Base-by-base conservation (phyloP, 2,797 vertebrate genomes). In the Bucorvus abyssinicus region DNA sequence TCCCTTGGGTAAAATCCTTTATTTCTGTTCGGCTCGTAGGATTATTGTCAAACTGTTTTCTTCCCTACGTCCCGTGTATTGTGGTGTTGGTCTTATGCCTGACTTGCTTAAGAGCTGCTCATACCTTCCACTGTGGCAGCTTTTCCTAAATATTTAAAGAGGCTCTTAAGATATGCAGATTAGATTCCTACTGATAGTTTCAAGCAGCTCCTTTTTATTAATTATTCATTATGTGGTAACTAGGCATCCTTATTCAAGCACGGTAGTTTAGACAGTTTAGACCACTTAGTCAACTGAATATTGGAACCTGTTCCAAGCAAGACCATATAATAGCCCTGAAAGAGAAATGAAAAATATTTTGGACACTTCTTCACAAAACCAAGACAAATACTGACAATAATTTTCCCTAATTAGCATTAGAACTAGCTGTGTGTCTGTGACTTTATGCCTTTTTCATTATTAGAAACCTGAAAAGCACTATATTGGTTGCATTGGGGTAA, bases 61-160 rank as follows among this genome's bases (percentile, higher is more conserved):
- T 77, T 90, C 49, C 57, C 55, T 71, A 7, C n/a, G 42, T 85
- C 52, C 69, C 24, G n/a, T 65, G 34, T 67, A 10, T 52, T 86
- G 73, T 23, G 17, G 44, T 63, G 55, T 89, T 95, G 22, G 47
- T 60, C 38, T 69, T 65, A 36, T 0, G 17, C 60, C 53, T 34
- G 34, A 74, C 70, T 94, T 24, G 1, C 78, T 82, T 74, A 75
- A 80, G 61, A 94, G 80, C 84, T 82, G 78, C 82, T 91, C 68
- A 2, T 93, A 80, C 86, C 92, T 95, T 96, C 74, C 70, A 84
- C n/a, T 18, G 4, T 86, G 93, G 90, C 92, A 91, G 95, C 87
- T 96, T 94, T 96, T 95, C 67, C 93, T 97, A 94, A 97, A 97
- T 97, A 96, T 97, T 97, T 97, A 92, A 97, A 97, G 88, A 94